Evolutionary conservation across 2,797 vertebrate genomes (phyloP).

Genomic region (Erethizon dorsatum): DNA sequence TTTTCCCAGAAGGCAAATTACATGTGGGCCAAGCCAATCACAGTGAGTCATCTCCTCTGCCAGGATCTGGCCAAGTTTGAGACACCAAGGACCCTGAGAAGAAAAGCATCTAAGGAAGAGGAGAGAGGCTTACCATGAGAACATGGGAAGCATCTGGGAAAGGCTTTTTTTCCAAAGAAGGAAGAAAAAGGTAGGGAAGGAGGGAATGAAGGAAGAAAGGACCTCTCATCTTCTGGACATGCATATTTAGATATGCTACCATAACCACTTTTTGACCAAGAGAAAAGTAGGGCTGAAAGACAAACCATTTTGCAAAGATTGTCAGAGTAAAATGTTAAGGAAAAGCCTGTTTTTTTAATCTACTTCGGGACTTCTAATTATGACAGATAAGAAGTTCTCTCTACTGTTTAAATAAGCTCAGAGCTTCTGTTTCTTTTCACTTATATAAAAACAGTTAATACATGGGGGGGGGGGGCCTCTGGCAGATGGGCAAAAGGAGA

Average conservation of each 20-base stretch:
- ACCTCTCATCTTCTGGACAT: not conserved
- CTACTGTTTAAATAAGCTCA: constrained; percentile 60
- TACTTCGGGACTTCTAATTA: constrained; percentile 53
- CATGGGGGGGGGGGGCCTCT: not conserved
- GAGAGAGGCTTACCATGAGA: not conserved
- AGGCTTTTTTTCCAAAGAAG: not conserved
- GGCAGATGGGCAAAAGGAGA: not conserved
- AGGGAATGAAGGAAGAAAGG: not conserved
- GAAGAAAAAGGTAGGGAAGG: not conserved
- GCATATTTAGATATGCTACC: not conserved
- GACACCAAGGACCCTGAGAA: not conserved
- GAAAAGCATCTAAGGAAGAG: not conserved
- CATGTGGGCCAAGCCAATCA: not conserved
- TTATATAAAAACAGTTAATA: constrained; percentile 28
- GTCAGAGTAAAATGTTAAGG: constrained; percentile 46
- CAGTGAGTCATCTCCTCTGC: not conserved
- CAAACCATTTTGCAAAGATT: constrained; percentile 52
- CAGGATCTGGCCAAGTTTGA: not conserved
- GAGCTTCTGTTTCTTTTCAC: constrained; percentile 52
- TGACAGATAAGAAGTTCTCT: constrained; percentile 52
- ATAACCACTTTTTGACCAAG: not conserved
- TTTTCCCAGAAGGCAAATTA: constrained; percentile 11
- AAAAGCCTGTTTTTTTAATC: constrained; percentile 19
- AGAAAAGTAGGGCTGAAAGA: constrained; percentile 21
- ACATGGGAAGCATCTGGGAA: not conserved